Conservation (phyloP, 2,888 invertebrate species). For the Brachyopa scutellaris region DNA sequence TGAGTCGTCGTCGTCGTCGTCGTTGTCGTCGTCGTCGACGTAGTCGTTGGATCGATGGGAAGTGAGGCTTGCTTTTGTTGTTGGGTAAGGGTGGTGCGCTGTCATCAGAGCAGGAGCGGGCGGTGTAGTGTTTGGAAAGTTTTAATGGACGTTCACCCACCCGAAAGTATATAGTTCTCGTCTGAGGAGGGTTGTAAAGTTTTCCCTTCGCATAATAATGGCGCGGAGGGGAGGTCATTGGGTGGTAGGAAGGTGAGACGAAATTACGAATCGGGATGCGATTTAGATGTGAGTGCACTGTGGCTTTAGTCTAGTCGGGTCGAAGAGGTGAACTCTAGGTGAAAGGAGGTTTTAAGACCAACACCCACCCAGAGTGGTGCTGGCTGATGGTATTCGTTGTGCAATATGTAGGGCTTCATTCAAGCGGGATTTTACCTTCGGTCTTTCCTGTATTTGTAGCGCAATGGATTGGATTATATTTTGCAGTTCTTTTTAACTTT, state of each 20-base stretch:
- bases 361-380: conserved; percentile 35
- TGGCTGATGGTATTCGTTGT: conserved; percentile 37
- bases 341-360: conserved; percentile 65
- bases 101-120: conserved; percentile 39
- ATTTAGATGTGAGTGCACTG: conserved; percentile 66
- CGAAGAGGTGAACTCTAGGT: conserved; percentile 46
- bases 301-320: conserved; percentile 58
- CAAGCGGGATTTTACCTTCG: conserved; percentile 33
- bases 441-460: background rate
- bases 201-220: conserved; percentile 59
- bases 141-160: conserved; percentile 71
- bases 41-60: conserved; percentile 52
- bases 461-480: conserved; percentile 43
- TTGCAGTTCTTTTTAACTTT: conserved; percentile 9
- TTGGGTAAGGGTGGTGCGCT: conserved; percentile 1
- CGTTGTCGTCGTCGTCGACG: conserved; percentile 15
- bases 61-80: conserved; percentile 6
- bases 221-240: conserved; percentile 1
- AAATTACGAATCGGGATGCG: conserved; percentile 50
- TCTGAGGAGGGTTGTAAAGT: conserved; percentile 44
- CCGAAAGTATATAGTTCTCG: conserved; percentile 47
- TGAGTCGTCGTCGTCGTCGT: conserved; percentile 42
- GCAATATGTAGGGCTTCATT: conserved; percentile 50
- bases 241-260: conserved; percentile 31
- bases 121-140: conserved; percentile 63